These are phyloP conservation scores for Pollachius pollachius DNA, from an alignment of 2,113 vertebrate genomes.

Conservation along the genomic window DNA sequence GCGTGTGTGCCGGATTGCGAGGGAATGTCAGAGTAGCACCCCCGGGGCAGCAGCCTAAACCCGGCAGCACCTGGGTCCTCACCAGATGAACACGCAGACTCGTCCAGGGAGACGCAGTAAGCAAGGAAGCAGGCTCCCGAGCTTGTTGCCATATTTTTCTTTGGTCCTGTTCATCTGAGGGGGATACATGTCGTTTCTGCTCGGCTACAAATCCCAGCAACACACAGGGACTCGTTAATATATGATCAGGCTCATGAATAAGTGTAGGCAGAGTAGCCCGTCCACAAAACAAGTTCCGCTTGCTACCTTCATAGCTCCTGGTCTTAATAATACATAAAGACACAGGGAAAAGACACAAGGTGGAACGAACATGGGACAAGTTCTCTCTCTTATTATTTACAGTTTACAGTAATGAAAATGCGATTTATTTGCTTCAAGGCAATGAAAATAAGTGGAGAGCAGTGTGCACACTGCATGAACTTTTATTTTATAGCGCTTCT, in stretches of 20 bases:
- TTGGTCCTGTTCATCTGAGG: constrained; percentile 21
- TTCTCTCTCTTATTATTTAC: too few species aligned
- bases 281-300: constrained; percentile 48
- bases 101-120: constrained; percentile 15
- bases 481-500: too few species aligned
- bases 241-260: constrained; percentile 54
- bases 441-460: too few species aligned
- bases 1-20: not conserved
- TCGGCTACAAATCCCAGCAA: constrained; percentile 59
- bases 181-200: constrained; percentile 47
- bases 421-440: too few species aligned
- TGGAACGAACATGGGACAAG: too few species aligned
- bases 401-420: too few species aligned
- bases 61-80: constrained; percentile 15
- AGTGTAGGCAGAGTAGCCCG: constrained; percentile 43
- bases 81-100: constrained; percentile 2
- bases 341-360: constrained; percentile 3
- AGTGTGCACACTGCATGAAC: too few species aligned
- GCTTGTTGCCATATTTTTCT: constrained; percentile 24
- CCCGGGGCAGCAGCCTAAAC: constrained; percentile 20
- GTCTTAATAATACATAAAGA: constrained; percentile 59
- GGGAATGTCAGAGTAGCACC: constrained; percentile 7
- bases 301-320: constrained; percentile 41
- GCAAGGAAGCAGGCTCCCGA: constrained; percentile 10
- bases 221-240: constrained; percentile 60